phyloP scores from a whole-genome alignment of 2,888 invertebrate species.

The Synergus itoensis region DNA sequence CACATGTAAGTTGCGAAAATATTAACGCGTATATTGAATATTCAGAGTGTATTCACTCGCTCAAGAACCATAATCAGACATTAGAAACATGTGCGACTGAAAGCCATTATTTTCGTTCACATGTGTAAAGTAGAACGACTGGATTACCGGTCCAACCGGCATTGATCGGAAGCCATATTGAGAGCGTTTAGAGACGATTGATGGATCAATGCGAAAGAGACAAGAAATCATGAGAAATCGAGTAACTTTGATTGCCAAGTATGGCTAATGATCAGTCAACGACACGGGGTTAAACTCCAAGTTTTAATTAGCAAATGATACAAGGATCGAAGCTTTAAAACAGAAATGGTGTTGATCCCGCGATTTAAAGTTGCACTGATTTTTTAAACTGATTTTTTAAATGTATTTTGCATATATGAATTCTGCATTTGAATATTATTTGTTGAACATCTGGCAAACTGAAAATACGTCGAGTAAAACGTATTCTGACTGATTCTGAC shows the following conservation, averaged over 20 bases:
- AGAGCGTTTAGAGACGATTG: conserved; percentile 39
- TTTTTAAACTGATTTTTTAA: no score
- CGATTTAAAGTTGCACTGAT: not conserved
- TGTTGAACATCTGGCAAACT: not conserved
- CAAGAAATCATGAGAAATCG: not conserved
- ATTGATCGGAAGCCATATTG: conserved; percentile 48
- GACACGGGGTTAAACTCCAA: conserved; percentile 18
- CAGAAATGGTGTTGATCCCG: not conserved
- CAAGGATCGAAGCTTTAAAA: not conserved
- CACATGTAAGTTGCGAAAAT: conserved; percentile 19
- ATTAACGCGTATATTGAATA: conserved; percentile 26
- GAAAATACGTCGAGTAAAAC: not conserved
- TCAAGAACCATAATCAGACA: conserved; percentile 25
- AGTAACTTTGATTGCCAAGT: conserved; percentile 11
- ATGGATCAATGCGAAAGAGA: conserved; percentile 12
- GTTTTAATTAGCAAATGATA: conserved; percentile 16
- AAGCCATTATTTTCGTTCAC: conserved; percentile 38
- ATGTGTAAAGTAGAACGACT: conserved; percentile 48
- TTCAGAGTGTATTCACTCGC: not conserved
- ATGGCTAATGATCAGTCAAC: conserved; percentile 26
- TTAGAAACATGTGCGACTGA: conserved; percentile 15
- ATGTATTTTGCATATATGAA: no score
- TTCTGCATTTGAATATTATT: not conserved
- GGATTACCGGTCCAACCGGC: conserved; percentile 47
- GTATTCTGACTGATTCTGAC: not conserved